Base-by-base conservation (phyloP, 2,113 vertebrate genomes). In the Anhinga anhinga region DNA sequence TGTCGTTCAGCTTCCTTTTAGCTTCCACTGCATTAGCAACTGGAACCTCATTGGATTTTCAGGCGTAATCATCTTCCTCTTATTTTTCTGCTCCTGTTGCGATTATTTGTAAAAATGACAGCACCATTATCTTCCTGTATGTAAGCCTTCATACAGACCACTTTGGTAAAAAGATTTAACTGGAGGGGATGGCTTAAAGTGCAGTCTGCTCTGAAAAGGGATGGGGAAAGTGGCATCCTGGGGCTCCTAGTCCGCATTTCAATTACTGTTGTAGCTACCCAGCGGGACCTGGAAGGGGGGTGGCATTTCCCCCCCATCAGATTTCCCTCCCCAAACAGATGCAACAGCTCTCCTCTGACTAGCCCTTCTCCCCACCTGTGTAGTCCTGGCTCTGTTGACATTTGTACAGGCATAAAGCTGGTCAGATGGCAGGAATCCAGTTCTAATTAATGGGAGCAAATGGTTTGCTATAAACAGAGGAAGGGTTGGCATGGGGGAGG, bases 21-120 rank as follows among this genome's bases (percentile, higher is more conserved):
- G 76, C 65, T 84, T 49, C 27, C 78, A 32, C 49, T 34, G 62
- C 93, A 89, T 79, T 87, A 94, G 86, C 78, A 16, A 87, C 84
- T 82, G 80, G 86, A 92, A 84, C 65, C 15, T 79, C 83, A 53
- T 17, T 88, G 84, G 81, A 85, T 85, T 95, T 96, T 63, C 81
- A 85, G 61, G 56, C 3, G 0, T 65, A 97, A 95, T 94, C 91
- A 88, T 89, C 70, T 63, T 78, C 84, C 86, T 95, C 70, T 93
- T 79, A 89, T 91, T 97, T 94, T 95, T 73, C 84, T 82, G 45
- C 86, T 89, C 86, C 86, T 3, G 30, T 94, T 93, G 94, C 45
- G 86, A 93, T 82, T 97, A 91, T 95, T 93, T 93, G 89, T 94
- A 91, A 49, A 97, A 94, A 87, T 87, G 93, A 96, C 96, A 95